phyloP scores from a whole-genome alignment of 2,888 invertebrate species.

The Netelia melanura region DNA sequence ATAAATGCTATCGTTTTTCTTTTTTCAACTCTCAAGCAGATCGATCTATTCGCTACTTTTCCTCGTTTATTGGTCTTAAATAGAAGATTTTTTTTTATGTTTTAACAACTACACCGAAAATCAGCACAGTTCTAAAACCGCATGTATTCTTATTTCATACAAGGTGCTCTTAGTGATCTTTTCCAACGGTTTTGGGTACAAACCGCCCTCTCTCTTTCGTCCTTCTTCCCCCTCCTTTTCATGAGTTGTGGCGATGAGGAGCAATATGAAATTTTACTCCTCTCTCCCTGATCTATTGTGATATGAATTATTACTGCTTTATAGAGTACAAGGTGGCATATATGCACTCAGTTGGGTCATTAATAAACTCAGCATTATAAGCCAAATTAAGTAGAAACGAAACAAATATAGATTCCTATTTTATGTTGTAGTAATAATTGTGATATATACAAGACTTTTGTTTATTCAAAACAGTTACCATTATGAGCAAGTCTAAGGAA shows the following conservation, averaged over 20 bases:
- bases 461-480: slow-evolving; percentile 48
- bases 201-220: background rate
- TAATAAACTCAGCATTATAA: too few relatives aligned
- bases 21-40: background rate
- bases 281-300: background rate
- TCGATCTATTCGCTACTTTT: background rate
- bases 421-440: too few relatives aligned
- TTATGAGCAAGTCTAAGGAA: slow-evolving; percentile 82
- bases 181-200: background rate
- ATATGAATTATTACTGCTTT: background rate
- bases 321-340: background rate
- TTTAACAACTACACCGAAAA: too few relatives aligned
- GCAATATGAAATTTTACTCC: background rate
- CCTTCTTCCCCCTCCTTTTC: background rate
- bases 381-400: too few relatives aligned
- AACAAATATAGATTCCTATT: too few relatives aligned
- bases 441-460: background rate
- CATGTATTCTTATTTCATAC: background rate
- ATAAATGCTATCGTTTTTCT: background rate
- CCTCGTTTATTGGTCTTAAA: background rate
- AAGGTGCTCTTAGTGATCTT: background rate
- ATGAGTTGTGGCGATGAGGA: too few relatives aligned
- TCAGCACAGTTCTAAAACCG: background rate
- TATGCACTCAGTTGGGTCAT: background rate
- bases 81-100: too few relatives aligned